Base-by-base conservation (phyloP, 2,888 invertebrate genomes). In the Gortyna flavago region DNA sequence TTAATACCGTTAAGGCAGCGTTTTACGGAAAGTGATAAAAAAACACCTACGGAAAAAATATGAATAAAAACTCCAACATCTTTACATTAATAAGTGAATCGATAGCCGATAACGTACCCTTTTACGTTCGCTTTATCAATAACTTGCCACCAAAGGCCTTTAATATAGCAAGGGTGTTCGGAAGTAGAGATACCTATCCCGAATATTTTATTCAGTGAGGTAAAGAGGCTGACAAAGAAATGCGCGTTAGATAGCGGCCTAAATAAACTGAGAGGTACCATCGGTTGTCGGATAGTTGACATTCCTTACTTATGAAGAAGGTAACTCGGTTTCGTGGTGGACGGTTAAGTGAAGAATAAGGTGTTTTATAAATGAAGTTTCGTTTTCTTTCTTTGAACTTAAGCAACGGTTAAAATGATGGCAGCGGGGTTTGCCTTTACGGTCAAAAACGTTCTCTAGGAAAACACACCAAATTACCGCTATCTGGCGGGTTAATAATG, bases 201-300 rank as follows among this genome's bases (percentile, higher is more conserved):
- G 94, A 95, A 96, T 96, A 96, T 96, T 96, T 95, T 95, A 96
- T 95, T 94, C 91, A 91, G 92, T 89, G 91, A 95, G 95, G 95
- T 94, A 94, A 95, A 95, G 94, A 95, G 95, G 93, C 95, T 93
- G 93, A 95, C 95, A 95, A 96, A 95, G 96, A 95, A 95, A 95
- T 95, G 94, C 92, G 94, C 94, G 94, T 93, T 93, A 94, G 93
- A 93, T 93, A 94, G 94, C 89, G 88, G 92, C 95, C 95, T 95
- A 95, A 94, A 95, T 95, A 95, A 96, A 95, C 94, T 89, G 89
- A 80, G 75, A 48, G 57, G 67, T 93, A 95, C 95, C 83, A 90
- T 67, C 66, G 48, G 88, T 89, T 88, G 80, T 85, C 83, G 87
- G 81, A 83, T 75, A 74, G 65, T 79, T 78, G 48, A 69, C 79